Percentiles rank a stretch among this genome's conserved stretches.
These are phyloP conservation scores for Dryobates pubescens DNA, from an alignment of 2,797 vertebrate species.

Conservation along the genomic window DNA sequence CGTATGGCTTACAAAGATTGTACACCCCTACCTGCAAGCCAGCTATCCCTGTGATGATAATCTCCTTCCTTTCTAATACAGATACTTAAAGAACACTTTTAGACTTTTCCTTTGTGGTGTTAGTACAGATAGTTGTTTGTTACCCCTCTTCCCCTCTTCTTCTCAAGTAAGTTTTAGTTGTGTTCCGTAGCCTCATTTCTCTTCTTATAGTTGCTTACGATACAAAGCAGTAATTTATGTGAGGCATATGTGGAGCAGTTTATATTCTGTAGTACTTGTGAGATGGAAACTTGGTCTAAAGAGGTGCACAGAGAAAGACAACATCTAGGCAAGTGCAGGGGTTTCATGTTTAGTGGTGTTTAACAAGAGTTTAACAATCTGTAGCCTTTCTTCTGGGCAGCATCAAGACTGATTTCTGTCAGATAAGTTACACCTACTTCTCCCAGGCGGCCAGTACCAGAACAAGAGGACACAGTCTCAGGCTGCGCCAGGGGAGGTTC, in stretches of 20 bases:
- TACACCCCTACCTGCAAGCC: background rate
- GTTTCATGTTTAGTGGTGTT: background rate
- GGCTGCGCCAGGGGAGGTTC: too few species aligned
- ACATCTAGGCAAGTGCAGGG: background rate
- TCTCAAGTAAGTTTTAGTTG: background rate
- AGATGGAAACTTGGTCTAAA: background rate
- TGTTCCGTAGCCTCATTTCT: background rate
- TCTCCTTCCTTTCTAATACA: background rate
- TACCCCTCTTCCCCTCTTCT: background rate
- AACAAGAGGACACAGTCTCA: too few species aligned
- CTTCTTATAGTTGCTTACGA: background rate
- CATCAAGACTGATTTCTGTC: background rate
- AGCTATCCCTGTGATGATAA: background rate
- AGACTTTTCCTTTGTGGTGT: background rate
- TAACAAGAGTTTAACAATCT: background rate
- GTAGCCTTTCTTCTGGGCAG: background rate
- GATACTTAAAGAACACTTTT: background rate
- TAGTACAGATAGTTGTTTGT: background rate
- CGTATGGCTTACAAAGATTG: background rate
- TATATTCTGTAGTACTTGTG: background rate
- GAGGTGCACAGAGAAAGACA: background rate
- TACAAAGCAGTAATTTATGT: background rate
- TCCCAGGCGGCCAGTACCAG: too few species aligned
- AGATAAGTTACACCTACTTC: background rate
- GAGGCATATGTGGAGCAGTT: background rate